Percentiles rank a stretch among this genome's conserved stretches.
Conservation (phyloP, 64 coral and sea anemone genomes). For the Stylophora pistillata region DNA sequence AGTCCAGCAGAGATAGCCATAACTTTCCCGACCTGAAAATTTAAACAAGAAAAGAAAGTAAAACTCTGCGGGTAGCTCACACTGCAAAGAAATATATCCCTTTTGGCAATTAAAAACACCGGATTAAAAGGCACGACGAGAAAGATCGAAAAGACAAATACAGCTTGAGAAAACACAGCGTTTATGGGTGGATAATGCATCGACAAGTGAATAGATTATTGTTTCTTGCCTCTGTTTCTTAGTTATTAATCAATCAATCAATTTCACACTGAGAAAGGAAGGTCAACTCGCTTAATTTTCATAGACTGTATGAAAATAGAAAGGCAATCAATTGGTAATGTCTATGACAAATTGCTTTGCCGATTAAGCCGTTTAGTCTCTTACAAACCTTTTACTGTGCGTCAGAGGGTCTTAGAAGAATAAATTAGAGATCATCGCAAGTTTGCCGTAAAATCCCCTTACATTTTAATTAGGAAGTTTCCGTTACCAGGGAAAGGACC, state of each 20-base stretch:
- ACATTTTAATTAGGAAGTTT: no score
- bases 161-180: constrained; percentile 7
- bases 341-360: no score
- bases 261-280: no score
- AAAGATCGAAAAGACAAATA: not conserved
- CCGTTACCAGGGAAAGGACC: no score
- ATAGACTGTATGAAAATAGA: no score
- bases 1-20: not conserved
- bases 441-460: not conserved
- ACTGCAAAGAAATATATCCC: not conserved
- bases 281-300: no score
- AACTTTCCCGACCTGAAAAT: not conserved
- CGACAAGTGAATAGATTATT: not conserved
- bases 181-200: not conserved
- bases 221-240: not conserved
- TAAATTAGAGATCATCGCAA: no score
- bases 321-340: no score
- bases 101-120: not conserved
- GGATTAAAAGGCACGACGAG: not conserved
- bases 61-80: not conserved
- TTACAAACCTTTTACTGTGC: no score
- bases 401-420: no score
- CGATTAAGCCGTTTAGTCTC: no score
- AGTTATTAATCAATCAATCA: no score
- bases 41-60: not conserved